Evolutionary conservation across 2,113 vertebrate genomes (phyloP).

Genomic region (Peucedramus taeniatus): DNA sequence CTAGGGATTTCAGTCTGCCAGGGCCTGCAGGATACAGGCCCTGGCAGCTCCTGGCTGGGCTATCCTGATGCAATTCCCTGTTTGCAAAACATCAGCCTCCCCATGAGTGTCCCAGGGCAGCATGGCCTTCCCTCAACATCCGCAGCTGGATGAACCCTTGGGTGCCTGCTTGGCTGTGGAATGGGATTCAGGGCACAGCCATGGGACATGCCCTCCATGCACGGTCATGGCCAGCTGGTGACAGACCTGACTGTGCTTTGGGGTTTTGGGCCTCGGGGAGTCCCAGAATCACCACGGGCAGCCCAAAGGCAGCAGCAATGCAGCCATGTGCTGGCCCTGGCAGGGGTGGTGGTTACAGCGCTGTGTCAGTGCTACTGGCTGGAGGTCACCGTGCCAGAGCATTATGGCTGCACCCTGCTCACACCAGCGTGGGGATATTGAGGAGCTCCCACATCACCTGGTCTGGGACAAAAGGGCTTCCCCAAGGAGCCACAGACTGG

Average conservation of each 20-base stretch:
- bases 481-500: accelerated
- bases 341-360: accelerated
- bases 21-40: neutral
- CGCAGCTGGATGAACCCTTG: neutral
- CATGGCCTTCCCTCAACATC: accelerated
- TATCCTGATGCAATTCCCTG: neutral
- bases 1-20: neutral
- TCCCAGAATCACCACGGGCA: neutral
- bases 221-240: accelerated
- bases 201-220: accelerated
- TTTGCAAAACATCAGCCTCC: neutral
- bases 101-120: accelerated
- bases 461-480: neutral
- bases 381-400: neutral
- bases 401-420: neutral
- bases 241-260: neutral
- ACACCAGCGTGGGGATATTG: accelerated
- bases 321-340: accelerated
- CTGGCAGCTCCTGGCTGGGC: neutral
- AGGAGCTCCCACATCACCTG: accelerated
- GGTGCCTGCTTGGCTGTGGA: neutral
- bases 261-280: accelerated
- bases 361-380: accelerated
- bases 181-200: neutral
- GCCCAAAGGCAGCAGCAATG: neutral